A percentile compares a stretch with the other conserved stretches of the same genome.
phyloP scores from a whole-genome alignment of 1,140 invertebrate genomes.

The Ceratitis capitata region DNA sequence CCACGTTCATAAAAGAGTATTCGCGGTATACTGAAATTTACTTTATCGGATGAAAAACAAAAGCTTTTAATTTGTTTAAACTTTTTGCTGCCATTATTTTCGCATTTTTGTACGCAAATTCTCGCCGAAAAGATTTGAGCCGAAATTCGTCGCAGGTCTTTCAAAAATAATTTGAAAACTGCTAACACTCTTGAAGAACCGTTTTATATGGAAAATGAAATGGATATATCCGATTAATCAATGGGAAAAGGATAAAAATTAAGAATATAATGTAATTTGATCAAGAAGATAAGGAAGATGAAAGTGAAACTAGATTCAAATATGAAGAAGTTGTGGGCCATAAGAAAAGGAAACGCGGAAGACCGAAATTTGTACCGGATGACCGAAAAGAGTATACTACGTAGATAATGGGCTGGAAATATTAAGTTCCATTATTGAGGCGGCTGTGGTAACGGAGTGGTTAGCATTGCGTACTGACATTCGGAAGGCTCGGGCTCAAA shows the following conservation, averaged over 20 bases:
- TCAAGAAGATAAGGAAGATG: background rate
- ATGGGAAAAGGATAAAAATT: background rate
- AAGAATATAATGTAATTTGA: background rate
- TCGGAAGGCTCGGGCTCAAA: too few relatives aligned
- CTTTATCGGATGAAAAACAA: too few relatives aligned
- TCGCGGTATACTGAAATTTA: too few relatives aligned
- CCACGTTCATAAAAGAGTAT: too few relatives aligned
- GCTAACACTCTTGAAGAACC: background rate
- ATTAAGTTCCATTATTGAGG: slow-evolving; percentile 2
- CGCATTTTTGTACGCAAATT: slow-evolving; percentile 52
- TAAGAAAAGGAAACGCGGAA: slow-evolving; percentile 39
- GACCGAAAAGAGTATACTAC: slow-evolving; percentile 38
- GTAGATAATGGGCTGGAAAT: background rate
- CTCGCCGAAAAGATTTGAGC: too few relatives aligned
- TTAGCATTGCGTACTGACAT: too few relatives aligned
- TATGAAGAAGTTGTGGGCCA: background rate
- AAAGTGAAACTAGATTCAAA: background rate
- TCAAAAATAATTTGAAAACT: background rate
- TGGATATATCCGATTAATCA: background rate
- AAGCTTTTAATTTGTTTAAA: too few relatives aligned
- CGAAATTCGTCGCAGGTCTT: too few relatives aligned
- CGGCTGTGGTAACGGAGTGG: too few relatives aligned
- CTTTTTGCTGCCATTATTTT: slow-evolving; percentile 56
- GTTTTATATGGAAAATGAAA: background rate
- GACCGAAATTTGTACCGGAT: slow-evolving; percentile 39